These are phyloP conservation scores for Chelon labrosus DNA, from an alignment of 2,797 vertebrate species.

Conservation along the genomic window DNA sequence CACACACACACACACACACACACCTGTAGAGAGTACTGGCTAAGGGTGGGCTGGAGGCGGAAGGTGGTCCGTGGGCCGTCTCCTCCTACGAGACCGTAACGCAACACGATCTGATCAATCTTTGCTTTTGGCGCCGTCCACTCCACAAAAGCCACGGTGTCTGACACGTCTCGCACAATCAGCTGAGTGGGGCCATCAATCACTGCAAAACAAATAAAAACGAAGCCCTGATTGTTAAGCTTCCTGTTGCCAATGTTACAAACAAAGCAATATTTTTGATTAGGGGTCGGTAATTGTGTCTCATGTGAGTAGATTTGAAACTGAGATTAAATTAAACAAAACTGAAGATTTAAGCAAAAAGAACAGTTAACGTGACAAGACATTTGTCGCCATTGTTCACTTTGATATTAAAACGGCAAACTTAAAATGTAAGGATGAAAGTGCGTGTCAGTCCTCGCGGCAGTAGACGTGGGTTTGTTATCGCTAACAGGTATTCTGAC, in stretches of 20 bases:
- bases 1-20: constrained; percentile 32
- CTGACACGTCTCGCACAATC: constrained; percentile 93
- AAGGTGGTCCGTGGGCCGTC: constrained; percentile 93
- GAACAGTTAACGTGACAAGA: no score
- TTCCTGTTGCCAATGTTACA: constrained; percentile 11
- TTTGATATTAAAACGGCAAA: constrained; percentile 1
- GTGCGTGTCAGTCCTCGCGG: neutral
- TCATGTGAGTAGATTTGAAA: neutral
- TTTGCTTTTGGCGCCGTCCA: constrained; percentile 93
- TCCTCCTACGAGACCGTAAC: constrained; percentile 90
- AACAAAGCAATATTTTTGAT: constrained; percentile 12
- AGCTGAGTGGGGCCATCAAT: constrained; percentile 95
- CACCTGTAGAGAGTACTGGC: constrained; percentile 97
- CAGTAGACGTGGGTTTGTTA: constrained; percentile 35
- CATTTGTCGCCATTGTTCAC: neutral
- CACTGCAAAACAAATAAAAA: constrained; percentile 78
- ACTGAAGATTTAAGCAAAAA: no score
- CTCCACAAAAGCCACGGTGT: constrained; percentile 97
- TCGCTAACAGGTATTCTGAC: constrained; percentile 41
- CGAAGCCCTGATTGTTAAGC: constrained; percentile 8
- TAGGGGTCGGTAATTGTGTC: neutral
- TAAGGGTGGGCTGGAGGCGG: constrained; percentile 94
- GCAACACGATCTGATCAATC: constrained; percentile 93
- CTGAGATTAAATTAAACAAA: no score
- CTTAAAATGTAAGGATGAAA: constrained; percentile 16